Evolutionary conservation across 2,888 invertebrate species (phyloP).

Genomic region (Leptogaster cylindrica): DNA sequence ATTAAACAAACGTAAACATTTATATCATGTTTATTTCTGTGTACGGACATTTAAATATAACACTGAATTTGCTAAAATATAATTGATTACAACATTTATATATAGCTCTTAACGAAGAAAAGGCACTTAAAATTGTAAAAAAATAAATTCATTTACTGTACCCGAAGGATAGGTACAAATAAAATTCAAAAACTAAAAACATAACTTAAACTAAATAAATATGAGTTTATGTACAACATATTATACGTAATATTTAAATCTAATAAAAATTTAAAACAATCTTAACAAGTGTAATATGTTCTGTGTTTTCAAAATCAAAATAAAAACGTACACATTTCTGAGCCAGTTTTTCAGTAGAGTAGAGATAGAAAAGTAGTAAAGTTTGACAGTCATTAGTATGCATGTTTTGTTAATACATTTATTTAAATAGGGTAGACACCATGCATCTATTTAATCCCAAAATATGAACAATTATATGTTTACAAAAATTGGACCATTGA

Average conservation of each 20-base stretch:
- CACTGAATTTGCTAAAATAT: conserved; percentile 26
- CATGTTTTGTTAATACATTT: background rate
- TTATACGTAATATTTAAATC: too few relatives aligned
- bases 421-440: background rate
- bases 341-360: conserved; percentile 8
- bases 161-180: background rate
- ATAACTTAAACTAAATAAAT: conserved; percentile 12
- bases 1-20: background rate
- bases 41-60: conserved; percentile 32
- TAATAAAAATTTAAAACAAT: conserved; percentile 1
- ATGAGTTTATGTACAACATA: background rate
- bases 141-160: background rate
- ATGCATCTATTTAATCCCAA: conserved; percentile 8
- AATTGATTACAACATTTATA: conserved; percentile 1
- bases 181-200: background rate
- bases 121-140: conserved; percentile 35
- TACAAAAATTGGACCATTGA: conserved; percentile 38
- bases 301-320: conserved; percentile 1
- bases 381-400: conserved; percentile 23
- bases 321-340: background rate
- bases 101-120: conserved; percentile 15
- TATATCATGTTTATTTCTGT: conserved; percentile 18
- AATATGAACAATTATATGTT: conserved; percentile 12
- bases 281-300: background rate
- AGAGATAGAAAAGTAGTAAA: conserved; percentile 36